Evolutionary conservation across 2,888 invertebrate species (phyloP).

Genomic region (Himalopsyche japonica): DNA sequence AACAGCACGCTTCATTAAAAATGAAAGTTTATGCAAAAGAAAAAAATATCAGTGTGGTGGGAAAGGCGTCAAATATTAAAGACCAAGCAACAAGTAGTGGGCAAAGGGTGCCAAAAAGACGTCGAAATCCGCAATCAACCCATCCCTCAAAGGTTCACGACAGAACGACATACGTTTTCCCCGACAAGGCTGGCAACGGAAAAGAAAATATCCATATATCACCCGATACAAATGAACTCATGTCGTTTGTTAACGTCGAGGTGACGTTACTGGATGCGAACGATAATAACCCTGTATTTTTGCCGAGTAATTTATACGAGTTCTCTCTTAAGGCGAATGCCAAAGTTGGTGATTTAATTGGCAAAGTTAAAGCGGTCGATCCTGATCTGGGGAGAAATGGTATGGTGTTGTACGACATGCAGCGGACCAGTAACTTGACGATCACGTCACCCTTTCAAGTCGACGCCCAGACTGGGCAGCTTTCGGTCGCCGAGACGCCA

Average conservation of each 20-base stretch:
- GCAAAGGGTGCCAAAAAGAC: conserved; percentile 51
- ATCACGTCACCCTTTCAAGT: conserved; percentile 71
- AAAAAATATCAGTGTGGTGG: conserved; percentile 69
- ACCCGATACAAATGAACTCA: conserved; percentile 51
- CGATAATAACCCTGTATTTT: conserved; percentile 87
- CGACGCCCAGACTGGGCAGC: conserved; percentile 70
- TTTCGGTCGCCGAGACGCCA: conserved; percentile 68
- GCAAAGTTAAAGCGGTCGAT: conserved; percentile 80
- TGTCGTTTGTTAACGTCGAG: conserved; percentile 72
- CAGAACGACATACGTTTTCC: conserved; percentile 56
- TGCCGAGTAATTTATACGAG: conserved; percentile 82
- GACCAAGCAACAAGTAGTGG: background rate
- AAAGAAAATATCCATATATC: conserved; percentile 54
- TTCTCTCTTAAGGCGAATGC: conserved; percentile 72
- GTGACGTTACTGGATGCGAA: conserved; percentile 86
- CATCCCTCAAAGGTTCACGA: conserved; percentile 47
- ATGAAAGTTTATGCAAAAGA: conserved; percentile 82
- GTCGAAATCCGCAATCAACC: conserved; percentile 46
- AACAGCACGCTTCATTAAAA: conserved; percentile 70
- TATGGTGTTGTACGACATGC: conserved; percentile 72
- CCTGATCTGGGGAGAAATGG: conserved; percentile 77
- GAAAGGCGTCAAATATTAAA: conserved; percentile 50
- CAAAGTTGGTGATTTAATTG: conserved; percentile 71
- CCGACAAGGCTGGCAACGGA: conserved; percentile 53
- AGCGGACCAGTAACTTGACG: conserved; percentile 68